Conservation (phyloP, 1,140 invertebrate genomes). For the Lordiphosa clarofinis region DNA sequence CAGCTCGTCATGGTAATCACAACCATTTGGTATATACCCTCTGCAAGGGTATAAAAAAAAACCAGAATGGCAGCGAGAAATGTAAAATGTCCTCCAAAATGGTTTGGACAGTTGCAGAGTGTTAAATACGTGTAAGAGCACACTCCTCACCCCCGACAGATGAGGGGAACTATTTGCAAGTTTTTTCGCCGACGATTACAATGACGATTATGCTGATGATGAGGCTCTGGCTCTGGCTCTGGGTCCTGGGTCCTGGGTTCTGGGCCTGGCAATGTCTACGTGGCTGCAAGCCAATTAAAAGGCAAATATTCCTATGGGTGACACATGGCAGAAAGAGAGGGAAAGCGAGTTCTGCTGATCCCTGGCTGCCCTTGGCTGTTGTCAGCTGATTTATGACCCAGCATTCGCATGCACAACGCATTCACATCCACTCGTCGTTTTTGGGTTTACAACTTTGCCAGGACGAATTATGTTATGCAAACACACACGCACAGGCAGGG, state of each 20-base stretch:
- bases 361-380: constrained; percentile 34
- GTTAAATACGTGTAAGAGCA: constrained; percentile 27
- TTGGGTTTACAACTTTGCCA: constrained; percentile 48
- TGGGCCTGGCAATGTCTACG: neutral
- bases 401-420: constrained; percentile 41
- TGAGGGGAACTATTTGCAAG: neutral
- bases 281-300: constrained; percentile 43
- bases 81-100: constrained; percentile 34
- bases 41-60: neutral
- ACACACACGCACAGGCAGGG: constrained; percentile 15
- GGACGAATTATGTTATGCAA: constrained; percentile 53
- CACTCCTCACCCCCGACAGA: neutral
- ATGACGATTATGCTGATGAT: constrained; percentile 51
- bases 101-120: constrained; percentile 44
- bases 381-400: constrained; percentile 45
- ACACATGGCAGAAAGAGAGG: neutral
- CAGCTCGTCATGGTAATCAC: too few relatives aligned
- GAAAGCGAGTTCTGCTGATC: constrained; percentile 5
- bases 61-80: constrained; percentile 5
- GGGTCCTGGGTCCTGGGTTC: neutral
- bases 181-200: constrained; percentile 36
- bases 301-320: constrained; percentile 24
- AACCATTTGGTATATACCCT: too few relatives aligned
- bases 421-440: constrained; percentile 19
- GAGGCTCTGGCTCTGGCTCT: neutral